Evolutionary conservation across 1,140 invertebrate species (phyloP), one percentile per base, ranked within the genome.

Genomic region (Drosophila navojoa): DNA sequence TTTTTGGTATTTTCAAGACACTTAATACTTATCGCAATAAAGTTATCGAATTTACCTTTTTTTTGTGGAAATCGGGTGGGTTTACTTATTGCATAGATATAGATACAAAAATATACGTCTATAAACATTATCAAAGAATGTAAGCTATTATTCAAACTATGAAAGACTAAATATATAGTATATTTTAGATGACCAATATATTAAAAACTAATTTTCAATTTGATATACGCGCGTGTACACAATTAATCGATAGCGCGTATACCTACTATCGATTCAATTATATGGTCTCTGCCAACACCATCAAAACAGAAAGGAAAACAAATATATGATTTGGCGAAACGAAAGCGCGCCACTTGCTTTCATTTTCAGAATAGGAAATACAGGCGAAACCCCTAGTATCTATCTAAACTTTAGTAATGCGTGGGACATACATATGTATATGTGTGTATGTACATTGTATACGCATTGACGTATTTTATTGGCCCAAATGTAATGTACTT

Each of bases 401-500:
- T 40, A 11, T 42, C 22, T 55, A 38, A 19, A 10, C 40, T 40
- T 40, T 25, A 42, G n/a, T 9, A 42, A 13, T 27, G 47, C 47
- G 22, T 55, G 6, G 22, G 40, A 57, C 38, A 25, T 57, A 7
- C 6, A 27, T 13, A 50, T 50, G 49, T n/a, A 50, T 50, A 50
- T 25, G 29, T 16, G 10, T 60, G 35, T 50, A 47, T 45, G 42
- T 70, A 71, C 61, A 71, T 35, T 38, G 25, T 19, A 52, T 68
- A 61, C 42, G 44, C 27, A 69, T 66, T 44, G 25, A 40, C 61
- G 45, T 58, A 61, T 60, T 70, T 79, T 79, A 82, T 89, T 87
- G 64, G 67, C 62, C 58, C 69, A 76, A 77, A 71, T 79, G 52
- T 89, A 79, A 77, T 79, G 54, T 89, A 75, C 67, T 77, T 71